phyloP scores from a whole-genome alignment of 2,888 invertebrate species.

The Sinodicranocentrus sp. region DNA sequence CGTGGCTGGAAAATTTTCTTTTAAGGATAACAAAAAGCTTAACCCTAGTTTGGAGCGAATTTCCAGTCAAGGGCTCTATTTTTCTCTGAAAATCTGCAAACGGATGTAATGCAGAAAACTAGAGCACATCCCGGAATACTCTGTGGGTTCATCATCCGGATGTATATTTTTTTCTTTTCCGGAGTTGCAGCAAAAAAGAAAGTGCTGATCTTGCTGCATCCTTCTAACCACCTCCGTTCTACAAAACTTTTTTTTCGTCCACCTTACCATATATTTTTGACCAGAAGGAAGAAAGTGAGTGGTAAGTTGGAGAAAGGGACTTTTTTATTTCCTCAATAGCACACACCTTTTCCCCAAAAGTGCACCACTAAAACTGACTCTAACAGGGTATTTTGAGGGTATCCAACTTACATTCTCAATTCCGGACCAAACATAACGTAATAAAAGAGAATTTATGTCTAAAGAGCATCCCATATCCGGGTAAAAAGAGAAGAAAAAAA shows the following conservation, averaged over 20 bases:
- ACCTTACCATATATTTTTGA: not conserved
- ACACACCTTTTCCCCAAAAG: slow-evolving; percentile 54
- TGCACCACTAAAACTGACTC: slow-evolving; percentile 56
- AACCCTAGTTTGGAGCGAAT: too few relatives aligned
- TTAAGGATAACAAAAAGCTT: slow-evolving; percentile 18
- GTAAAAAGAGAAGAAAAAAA: slow-evolving; percentile 29
- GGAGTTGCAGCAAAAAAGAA: slow-evolving; percentile 11
- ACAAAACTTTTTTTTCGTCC: too few relatives aligned
- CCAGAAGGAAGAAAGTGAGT: slow-evolving; percentile 1
- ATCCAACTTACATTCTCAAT: slow-evolving; percentile 31
- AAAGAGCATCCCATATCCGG: slow-evolving; percentile 50
- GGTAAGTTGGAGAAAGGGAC: slow-evolving; percentile 30
- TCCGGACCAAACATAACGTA: slow-evolving; percentile 39
- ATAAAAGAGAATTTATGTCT: slow-evolving; percentile 61
- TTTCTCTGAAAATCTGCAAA: not conserved
- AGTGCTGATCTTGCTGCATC: slow-evolving; percentile 50
- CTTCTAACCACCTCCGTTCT: not conserved
- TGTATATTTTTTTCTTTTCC: slow-evolving; percentile 22
- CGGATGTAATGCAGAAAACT: slow-evolving; percentile 8
- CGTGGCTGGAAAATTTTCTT: not conserved
- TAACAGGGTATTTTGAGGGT: slow-evolving; percentile 23
- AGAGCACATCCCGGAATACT: too few relatives aligned
- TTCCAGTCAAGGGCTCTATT: too few relatives aligned
- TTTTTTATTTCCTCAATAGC: slow-evolving; percentile 11
- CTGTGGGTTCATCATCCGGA: slow-evolving; percentile 50